Conservation (phyloP, 2,113 vertebrate species). For the Proterorhinus semilunaris region DNA sequence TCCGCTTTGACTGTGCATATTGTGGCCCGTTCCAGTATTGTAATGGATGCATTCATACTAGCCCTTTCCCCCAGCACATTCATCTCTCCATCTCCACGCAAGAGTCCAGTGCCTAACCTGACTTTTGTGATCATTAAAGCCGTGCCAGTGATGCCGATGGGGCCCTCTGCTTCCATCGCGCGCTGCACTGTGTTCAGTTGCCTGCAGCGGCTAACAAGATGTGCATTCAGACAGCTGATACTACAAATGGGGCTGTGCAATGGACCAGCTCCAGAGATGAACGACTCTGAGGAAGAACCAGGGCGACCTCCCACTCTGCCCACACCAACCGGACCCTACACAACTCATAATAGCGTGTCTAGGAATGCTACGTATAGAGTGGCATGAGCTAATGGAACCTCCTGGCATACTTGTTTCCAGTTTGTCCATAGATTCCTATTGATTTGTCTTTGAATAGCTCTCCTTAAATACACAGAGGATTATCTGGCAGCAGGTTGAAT, state of each 20-base stretch:
- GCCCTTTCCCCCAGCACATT: not conserved
- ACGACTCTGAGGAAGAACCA: slow-evolving; percentile 36
- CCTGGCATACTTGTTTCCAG: not conserved
- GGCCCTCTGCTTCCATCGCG: slow-evolving; percentile 45
- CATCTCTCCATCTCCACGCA: not conserved
- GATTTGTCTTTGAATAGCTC: not conserved
- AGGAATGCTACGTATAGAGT: not conserved
- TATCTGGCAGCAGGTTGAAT: not conserved
- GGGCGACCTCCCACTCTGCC: slow-evolving; percentile 23
- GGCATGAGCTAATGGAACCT: not conserved
- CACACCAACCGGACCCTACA: not conserved
- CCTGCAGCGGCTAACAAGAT: slow-evolving; percentile 68
- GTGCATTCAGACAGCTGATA: slow-evolving; percentile 65
- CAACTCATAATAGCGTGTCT: slow-evolving; percentile 2
- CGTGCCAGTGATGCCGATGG: slow-evolving; percentile 34
- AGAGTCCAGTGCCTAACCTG: slow-evolving; percentile 34
- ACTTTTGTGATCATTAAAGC: slow-evolving; percentile 62
- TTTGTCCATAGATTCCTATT: not conserved
- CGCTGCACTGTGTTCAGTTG: slow-evolving; percentile 37
- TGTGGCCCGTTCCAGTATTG: not conserved
- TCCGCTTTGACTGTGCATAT: too few species aligned
- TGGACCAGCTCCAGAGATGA: slow-evolving; percentile 49
- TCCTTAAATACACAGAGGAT: not conserved
- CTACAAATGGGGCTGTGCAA: slow-evolving; percentile 66
- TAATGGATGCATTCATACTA: not conserved